Conservation (phyloP, 2,888 invertebrate species). For the Agrilus mali region DNA sequence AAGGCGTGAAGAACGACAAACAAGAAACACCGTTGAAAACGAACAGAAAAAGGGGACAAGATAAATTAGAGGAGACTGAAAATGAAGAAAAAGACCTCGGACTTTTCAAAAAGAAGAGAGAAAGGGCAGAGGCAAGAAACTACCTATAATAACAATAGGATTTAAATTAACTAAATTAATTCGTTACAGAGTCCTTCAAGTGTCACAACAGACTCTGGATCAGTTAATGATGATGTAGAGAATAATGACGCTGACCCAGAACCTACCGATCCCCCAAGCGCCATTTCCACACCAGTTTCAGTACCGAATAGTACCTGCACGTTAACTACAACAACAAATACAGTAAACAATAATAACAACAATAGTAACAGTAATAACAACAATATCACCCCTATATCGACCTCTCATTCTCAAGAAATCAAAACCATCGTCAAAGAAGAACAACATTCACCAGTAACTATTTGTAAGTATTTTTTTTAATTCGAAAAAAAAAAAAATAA, state of each 20-base stretch:
- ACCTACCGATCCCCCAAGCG: constrained; percentile 30
- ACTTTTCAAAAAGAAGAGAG: constrained; percentile 38
- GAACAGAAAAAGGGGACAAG: constrained; percentile 39
- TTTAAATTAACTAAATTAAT: background rate
- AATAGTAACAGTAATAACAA: too few relatives aligned
- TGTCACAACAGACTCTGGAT: constrained; percentile 74
- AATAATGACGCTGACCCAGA: constrained; percentile 30
- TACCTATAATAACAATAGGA: background rate
- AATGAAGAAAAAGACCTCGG: constrained; percentile 37
- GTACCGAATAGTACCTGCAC: constrained; percentile 17
- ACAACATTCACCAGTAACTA: too few relatives aligned
- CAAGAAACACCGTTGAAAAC: constrained; percentile 41
- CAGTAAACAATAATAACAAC: too few relatives aligned
- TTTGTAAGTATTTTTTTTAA: background rate
- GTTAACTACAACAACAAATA: constrained; percentile 6
- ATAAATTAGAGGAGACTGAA: constrained; percentile 31
- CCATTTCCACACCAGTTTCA: constrained; percentile 18
- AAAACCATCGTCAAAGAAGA: too few relatives aligned
- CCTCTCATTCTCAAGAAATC: too few relatives aligned
- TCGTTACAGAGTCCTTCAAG: constrained; percentile 66
- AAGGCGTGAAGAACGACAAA: constrained; percentile 32
- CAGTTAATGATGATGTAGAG: constrained; percentile 57
- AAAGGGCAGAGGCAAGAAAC: constrained; percentile 25
- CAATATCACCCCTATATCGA: too few relatives aligned
- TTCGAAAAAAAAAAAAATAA: too few relatives aligned